Conservation (phyloP, 2,113 vertebrate genomes). For the Eolophus roseicapilla region DNA sequence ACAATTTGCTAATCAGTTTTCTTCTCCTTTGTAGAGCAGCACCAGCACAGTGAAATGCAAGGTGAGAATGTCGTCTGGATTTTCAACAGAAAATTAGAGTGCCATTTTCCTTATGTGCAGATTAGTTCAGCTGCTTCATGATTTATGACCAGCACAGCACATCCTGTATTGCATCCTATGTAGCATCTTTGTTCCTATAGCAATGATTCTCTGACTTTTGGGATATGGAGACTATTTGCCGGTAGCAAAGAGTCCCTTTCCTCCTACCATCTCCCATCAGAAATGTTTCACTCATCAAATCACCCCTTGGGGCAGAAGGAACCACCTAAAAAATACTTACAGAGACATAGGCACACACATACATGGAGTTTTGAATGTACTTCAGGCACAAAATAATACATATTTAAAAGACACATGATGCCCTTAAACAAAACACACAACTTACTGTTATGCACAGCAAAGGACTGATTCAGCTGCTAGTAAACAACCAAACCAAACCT, state of each 20-base stretch:
- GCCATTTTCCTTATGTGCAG: not conserved
- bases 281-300: not conserved
- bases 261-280: not conserved
- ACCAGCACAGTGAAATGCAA: conserved; percentile 32
- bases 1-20: conserved; percentile 60
- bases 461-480: not conserved
- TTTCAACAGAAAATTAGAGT: conserved; percentile 43
- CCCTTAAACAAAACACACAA: not conserved
- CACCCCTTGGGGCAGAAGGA: not conserved
- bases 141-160: not conserved
- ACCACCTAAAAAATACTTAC: not conserved
- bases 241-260: not conserved
- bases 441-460: not conserved
- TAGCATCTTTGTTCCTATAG: not conserved
- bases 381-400: not conserved
- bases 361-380: not conserved
- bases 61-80: conserved; percentile 18
- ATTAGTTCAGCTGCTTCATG: conserved; percentile 12
- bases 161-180: not conserved
- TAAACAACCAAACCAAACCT: not conserved
- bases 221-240: not conserved
- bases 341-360: not conserved
- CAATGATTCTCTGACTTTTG: not conserved
- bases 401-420: not conserved
- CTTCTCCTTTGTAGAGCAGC: conserved; percentile 36